Base-by-base conservation (phyloP, 2,113 vertebrate genomes). In the Epinephelus fuscoguttatus region DNA sequence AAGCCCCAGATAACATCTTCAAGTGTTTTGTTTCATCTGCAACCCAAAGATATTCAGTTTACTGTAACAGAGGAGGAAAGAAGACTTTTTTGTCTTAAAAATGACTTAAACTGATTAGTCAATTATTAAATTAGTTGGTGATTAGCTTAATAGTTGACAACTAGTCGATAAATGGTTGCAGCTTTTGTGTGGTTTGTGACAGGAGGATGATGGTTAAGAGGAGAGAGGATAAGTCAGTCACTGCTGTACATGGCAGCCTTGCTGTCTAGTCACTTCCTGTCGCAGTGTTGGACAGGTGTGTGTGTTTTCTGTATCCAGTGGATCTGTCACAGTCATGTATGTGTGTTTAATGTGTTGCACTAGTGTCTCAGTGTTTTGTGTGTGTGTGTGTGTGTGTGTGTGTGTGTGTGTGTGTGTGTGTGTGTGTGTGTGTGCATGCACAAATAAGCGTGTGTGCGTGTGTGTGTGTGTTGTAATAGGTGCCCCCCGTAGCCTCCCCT, bases 401-500 rank as follows among this genome's bases (percentile, higher is more conserved):
- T 25, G 25, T 25, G 25, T 84, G 66, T 57, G 73, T 78, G 74
- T 81, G 63, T 88, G 74, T 74, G 63, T 62, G 47, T 30, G 25
- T 57, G 73, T 78, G 74, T 81, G 63, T 88, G 74, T 74, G 63
- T 62, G 47, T 30, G 25, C 49, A 18, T 50, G 75, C 25, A 50
- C 47, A 30, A 64, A 71, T 55, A 6, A 57, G 49, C 33, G 18
- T 12, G 42, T 12, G 30, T 30, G 30, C 78, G 53, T 84, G 62
- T 57, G 61, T 67, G 55, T 88, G 84, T 89, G 84, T 91, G 82
- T 82, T 85, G 86, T 90, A 92, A 93, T 92, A 92, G 87, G 82
- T 94, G 85, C 90, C 92, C 91, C 93, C 93, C 73, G 77, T 89
- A 88, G 88, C 81, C 87, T 91, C 82, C 90, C 80, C 91, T 94